Evolutionary conservation across 1,140 invertebrate genomes (phyloP).

Genomic region (Armadillidium nasatum): DNA sequence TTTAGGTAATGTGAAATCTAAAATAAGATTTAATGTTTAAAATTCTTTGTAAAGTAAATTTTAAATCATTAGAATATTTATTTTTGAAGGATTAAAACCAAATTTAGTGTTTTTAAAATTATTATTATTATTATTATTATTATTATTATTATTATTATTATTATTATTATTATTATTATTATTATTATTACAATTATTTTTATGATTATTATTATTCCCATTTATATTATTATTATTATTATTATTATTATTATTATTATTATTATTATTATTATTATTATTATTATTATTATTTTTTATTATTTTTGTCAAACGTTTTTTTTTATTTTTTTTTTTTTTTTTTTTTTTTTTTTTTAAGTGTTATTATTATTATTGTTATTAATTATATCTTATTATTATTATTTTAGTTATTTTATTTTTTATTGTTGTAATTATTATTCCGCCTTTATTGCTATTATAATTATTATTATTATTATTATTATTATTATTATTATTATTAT

Average conservation of each 20-base stretch:
- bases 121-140: neutral
- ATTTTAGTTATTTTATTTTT: neutral
- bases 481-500: neutral
- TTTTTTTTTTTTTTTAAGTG: too few species aligned
- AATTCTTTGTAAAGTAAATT: too few species aligned
- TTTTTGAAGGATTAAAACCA: neutral
- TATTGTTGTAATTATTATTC: neutral
- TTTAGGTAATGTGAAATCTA: too few species aligned
- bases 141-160: neutral
- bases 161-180: neutral
- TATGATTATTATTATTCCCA: neutral
- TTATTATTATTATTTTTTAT: constrained; percentile 1
- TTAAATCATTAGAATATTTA: too few species aligned
- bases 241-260: neutral
- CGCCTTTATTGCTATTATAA: neutral
- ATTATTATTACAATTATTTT: neutral
- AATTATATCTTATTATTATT: too few species aligned
- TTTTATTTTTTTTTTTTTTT: too few species aligned
- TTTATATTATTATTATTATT: neutral
- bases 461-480: constrained; percentile 6
- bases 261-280: neutral
- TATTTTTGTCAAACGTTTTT: too few species aligned
- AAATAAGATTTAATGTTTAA: too few species aligned
- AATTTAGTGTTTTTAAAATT: neutral
- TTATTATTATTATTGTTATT: too few species aligned